phyloP scores from a whole-genome alignment of 1,140 invertebrate genomes.

The Platorchestia sp. region DNA sequence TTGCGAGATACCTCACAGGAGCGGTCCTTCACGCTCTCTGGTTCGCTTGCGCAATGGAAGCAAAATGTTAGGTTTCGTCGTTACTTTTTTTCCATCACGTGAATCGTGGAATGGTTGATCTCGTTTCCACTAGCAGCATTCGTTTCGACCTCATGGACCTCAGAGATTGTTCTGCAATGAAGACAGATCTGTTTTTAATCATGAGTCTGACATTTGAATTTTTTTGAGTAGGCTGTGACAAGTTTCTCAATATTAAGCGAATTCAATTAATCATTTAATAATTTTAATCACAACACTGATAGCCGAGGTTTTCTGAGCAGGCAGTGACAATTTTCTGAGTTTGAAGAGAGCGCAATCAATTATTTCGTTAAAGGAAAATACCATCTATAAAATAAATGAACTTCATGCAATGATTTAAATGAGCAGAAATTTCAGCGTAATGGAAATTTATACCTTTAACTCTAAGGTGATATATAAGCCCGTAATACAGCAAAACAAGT shows the following conservation, averaged over 20 bases:
- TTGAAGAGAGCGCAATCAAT: no score
- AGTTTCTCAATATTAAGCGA: background rate
- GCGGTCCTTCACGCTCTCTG: conserved; percentile 17
- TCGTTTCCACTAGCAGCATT: background rate
- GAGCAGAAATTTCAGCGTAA: no score
- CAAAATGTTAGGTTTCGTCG: background rate
- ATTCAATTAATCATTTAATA: no score
- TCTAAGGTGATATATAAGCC: no score
- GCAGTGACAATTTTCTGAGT: no score
- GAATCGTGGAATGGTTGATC: background rate
- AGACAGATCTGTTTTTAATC: background rate
- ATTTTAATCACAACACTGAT: no score
- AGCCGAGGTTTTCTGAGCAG: no score
- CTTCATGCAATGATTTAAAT: no score
- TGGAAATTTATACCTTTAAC: no score
- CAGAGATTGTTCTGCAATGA: background rate
- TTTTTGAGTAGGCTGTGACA: background rate
- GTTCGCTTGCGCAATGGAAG: background rate
- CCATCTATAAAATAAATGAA: no score
- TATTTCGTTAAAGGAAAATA: no score
- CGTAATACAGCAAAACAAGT: no score
- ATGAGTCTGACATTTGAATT: background rate
- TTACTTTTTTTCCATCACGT: background rate
- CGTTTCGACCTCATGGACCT: background rate
- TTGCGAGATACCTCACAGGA: conserved; percentile 20